phyloP scores from a whole-genome alignment of 1,140 invertebrate genomes.

The Nephila pilipes region DNA sequence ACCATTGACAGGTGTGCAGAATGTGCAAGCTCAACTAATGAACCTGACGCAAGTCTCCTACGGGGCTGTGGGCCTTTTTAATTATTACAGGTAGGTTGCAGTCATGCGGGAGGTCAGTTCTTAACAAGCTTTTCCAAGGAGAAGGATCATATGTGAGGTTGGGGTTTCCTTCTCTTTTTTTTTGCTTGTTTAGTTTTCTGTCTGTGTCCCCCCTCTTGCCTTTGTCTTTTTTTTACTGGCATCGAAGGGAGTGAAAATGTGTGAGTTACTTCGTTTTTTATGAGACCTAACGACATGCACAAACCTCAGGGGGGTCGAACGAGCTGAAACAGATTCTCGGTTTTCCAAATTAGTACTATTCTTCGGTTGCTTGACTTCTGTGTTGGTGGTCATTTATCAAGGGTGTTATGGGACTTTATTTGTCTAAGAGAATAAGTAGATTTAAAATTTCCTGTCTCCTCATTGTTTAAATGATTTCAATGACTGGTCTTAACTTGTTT shows the following conservation, averaged over 20 bases:
- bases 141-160: constrained; percentile 16
- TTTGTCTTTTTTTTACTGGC: constrained; percentile 15
- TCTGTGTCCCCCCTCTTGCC: neutral
- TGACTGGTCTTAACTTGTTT: too few species aligned
- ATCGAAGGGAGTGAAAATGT: constrained; percentile 20
- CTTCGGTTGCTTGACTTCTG: constrained; percentile 28
- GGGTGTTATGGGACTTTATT: neutral
- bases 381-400: neutral
- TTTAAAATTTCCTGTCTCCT: too few species aligned
- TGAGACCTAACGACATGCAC: constrained; percentile 44
- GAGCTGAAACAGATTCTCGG: neutral
- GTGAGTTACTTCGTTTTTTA: constrained; percentile 55
- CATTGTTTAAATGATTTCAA: too few species aligned
- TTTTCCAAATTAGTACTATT: constrained; percentile 37
- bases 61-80: constrained; percentile 55
- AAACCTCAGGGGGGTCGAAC: neutral
- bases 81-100: constrained; percentile 61
- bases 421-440: neutral
- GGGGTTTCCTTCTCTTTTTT: neutral
- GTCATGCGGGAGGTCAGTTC: constrained; percentile 59
- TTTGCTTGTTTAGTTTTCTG: neutral
- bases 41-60: constrained; percentile 61
- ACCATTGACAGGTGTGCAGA: constrained; percentile 60
- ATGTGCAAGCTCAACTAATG: constrained; percentile 71
- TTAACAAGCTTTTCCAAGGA: constrained; percentile 65